Conservation (phyloP, 2,888 invertebrate species). For the Aphodius sticticus region DNA sequence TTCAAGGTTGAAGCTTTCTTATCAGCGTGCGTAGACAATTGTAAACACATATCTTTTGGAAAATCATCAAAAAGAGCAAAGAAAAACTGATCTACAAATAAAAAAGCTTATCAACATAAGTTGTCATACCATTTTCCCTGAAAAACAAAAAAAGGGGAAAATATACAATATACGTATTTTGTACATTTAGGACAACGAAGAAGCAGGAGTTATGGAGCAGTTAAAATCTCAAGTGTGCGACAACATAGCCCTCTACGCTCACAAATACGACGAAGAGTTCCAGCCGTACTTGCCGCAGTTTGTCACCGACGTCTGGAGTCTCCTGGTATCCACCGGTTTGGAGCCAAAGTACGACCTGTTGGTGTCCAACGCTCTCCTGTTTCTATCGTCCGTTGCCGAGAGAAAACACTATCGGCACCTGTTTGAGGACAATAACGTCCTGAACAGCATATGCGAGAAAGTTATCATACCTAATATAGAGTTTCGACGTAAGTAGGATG, state of each 20-base stretch:
- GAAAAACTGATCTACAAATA: no score
- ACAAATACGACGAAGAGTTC: conserved; percentile 98
- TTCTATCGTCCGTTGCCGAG: conserved; percentile 93
- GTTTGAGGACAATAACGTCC: conserved; percentile 87
- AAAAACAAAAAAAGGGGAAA: no score
- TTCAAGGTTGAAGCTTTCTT: no score
- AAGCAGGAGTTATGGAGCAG: conserved; percentile 88
- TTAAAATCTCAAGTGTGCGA: conserved; percentile 96
- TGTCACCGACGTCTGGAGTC: conserved; percentile 94
- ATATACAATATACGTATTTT: background rate
- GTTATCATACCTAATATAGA: conserved; percentile 99
- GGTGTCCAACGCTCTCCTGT: conserved; percentile 95
- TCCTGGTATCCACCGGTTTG: conserved; percentile 84
- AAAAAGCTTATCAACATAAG: no score
- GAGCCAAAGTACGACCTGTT: conserved; percentile 93
- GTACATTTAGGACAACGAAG: conserved; percentile 75
- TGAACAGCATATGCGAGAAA: conserved; percentile 94
- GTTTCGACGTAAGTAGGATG: conserved; percentile 76
- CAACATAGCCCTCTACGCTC: conserved; percentile 92
- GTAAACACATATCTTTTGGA: no score
- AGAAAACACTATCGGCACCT: conserved; percentile 85
- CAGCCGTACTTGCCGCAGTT: conserved; percentile 87
- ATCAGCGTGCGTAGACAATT: no score
- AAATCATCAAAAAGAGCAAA: no score
- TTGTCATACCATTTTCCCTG: no score